A percentile compares a stretch with the other conserved stretches of the same genome.
Evolutionary conservation across 1,140 invertebrate genomes (phyloP).

Genomic region (Potamilus streckersoni): DNA sequence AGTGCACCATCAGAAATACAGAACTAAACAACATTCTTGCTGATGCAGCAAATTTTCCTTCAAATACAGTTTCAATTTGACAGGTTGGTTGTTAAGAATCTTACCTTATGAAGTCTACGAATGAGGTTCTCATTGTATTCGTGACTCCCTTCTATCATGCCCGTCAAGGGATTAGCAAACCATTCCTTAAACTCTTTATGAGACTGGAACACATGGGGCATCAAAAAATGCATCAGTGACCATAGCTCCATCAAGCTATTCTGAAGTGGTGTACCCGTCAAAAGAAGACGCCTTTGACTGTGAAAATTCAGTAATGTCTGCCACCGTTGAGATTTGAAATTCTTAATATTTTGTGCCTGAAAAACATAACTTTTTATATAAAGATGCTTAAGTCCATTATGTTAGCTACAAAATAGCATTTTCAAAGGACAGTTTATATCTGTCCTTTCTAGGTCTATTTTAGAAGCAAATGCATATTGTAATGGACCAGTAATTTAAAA

Average conservation of each 20-base stretch:
- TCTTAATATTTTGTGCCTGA: conserved; percentile 98
- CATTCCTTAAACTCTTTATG: conserved; percentile 97
- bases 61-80: too few relatives aligned
- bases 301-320: conserved; percentile 97
- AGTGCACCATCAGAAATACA: too few relatives aligned
- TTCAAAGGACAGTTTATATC: too few relatives aligned
- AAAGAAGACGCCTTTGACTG: conserved; percentile 90
- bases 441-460: too few relatives aligned
- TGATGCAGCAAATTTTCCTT: too few relatives aligned
- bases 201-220: conserved; percentile 99
- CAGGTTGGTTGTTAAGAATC: neutral
- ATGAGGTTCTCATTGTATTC: conserved; percentile 96
- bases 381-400: too few relatives aligned
- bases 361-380: conserved; percentile 13
- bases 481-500: too few relatives aligned
- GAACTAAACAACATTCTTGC: too few relatives aligned
- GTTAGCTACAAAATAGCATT: too few relatives aligned
- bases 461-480: too few relatives aligned
- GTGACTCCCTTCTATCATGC: conserved; percentile 97
- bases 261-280: conserved; percentile 99
- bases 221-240: conserved; percentile 99
- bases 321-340: conserved; percentile 99
- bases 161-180: conserved; percentile 98
- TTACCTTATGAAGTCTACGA: conserved; percentile 94
- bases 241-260: conserved; percentile 99